These are phyloP conservation scores for Calliphora vicina DNA, from an alignment of 1,140 invertebrate genomes.

Conservation along the genomic window DNA sequence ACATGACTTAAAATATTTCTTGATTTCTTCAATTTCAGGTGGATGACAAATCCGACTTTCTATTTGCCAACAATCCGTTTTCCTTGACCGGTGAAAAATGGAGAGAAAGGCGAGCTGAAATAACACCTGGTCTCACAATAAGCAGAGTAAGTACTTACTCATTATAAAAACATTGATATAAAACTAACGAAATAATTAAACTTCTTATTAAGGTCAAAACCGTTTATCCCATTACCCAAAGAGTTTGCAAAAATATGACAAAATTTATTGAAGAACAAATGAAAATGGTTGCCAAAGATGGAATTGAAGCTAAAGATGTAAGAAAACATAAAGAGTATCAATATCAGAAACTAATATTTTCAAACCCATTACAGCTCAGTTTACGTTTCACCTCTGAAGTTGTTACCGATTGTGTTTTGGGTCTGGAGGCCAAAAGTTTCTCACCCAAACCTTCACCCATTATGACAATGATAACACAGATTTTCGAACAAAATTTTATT, in stretches of 20 bases:
- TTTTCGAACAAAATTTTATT: constrained; percentile 38
- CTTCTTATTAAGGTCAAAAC: constrained; percentile 46
- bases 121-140: constrained; percentile 67
- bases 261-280: constrained; percentile 50
- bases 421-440: constrained; percentile 62
- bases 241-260: constrained; percentile 49
- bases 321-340: constrained; percentile 8
- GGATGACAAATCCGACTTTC: constrained; percentile 61
- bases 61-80: constrained; percentile 65
- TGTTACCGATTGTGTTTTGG: constrained; percentile 65
- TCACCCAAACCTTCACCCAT: constrained; percentile 47
- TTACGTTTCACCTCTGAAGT: constrained; percentile 65
- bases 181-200: neutral
- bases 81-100: constrained; percentile 64
- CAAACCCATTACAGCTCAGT: constrained; percentile 45
- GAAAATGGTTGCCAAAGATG: constrained; percentile 36
- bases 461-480: constrained; percentile 43
- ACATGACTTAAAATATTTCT: no score
- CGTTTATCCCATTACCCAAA: constrained; percentile 55
- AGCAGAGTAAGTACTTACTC: constrained; percentile 52
- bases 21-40: constrained; percentile 40
- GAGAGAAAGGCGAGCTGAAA: constrained; percentile 66
- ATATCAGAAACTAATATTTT: neutral
- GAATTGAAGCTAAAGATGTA: constrained; percentile 51
- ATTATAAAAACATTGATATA: no score